A percentile compares a stretch with the other conserved stretches of the same genome.
Conservation (phyloP, 2,113 vertebrate genomes). For the Actenoides hombroni region DNA sequence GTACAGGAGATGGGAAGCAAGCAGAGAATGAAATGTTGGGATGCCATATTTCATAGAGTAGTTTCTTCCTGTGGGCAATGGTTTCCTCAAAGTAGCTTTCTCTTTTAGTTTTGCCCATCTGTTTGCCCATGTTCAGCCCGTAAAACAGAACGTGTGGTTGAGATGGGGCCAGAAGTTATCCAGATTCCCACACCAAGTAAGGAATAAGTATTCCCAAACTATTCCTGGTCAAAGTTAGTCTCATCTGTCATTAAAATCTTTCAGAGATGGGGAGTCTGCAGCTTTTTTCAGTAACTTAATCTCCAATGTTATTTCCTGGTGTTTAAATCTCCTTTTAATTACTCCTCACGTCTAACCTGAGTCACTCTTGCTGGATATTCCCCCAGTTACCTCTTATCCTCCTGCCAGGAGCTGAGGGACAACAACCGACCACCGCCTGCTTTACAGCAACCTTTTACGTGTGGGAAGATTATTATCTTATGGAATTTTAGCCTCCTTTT, state of each 20-base stretch:
- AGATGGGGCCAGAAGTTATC: not conserved
- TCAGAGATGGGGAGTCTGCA: not conserved
- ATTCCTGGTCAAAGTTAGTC: not conserved
- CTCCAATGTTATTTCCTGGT: not conserved
- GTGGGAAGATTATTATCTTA: not conserved
- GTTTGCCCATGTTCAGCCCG: not conserved
- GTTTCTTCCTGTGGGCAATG: not conserved
- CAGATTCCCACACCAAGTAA: not conserved
- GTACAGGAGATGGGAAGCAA: not conserved
- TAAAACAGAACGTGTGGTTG: not conserved
- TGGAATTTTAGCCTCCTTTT: not conserved
- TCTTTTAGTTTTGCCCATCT: not conserved
- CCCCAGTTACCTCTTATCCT: not conserved
- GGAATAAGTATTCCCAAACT: not conserved
- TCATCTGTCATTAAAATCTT: not conserved
- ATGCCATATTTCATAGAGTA: not conserved
- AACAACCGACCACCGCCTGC: not conserved
- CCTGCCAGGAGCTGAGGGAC: not conserved
- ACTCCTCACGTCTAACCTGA: not conserved
- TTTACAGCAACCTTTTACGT: rapidly evolving
- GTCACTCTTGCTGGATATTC: not conserved
- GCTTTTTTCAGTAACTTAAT: not conserved
- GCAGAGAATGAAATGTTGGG: not conserved
- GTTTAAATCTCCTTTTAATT: not conserved
- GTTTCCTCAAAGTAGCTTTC: not conserved